Percentiles rank a stretch among this genome's conserved stretches.
These are phyloP conservation scores for Pelvicachromis taeniatus DNA, from an alignment of 2,113 vertebrate genomes.

Conservation along the genomic window DNA sequence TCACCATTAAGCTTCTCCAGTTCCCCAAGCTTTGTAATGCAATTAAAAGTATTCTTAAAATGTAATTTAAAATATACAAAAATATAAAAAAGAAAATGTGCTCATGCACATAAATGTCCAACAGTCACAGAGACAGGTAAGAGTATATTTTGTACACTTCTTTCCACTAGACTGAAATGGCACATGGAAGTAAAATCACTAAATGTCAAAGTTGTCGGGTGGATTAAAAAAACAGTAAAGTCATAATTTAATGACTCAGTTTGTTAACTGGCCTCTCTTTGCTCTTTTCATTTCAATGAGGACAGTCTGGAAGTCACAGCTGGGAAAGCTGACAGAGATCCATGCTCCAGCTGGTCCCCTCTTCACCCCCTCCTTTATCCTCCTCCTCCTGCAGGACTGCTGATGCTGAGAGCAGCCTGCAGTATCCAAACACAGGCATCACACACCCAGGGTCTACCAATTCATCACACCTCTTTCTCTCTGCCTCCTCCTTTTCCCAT, in stretches of 20 bases:
- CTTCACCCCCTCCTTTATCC: background rate
- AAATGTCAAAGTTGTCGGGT: too few species aligned
- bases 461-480: slow-evolving; percentile 28
- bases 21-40: too few species aligned
- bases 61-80: too few species aligned
- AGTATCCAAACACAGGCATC: background rate
- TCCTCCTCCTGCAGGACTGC: background rate
- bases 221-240: background rate
- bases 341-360: slow-evolving; percentile 30
- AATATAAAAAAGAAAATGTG: too few species aligned
- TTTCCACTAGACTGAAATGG: too few species aligned
- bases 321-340: background rate
- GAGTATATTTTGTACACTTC: too few species aligned
- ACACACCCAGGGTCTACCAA: slow-evolving; percentile 16
- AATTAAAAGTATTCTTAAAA: too few species aligned
- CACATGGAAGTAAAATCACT: too few species aligned
- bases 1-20: too few species aligned
- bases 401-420: slow-evolving; percentile 39
- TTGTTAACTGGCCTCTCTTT: background rate
- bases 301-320: background rate
- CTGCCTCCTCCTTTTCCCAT: background rate
- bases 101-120: too few species aligned
- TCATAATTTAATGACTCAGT: background rate
- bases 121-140: too few species aligned
- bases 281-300: background rate